These are phyloP conservation scores for Limnephilus marmoratus DNA, from an alignment of 2,888 invertebrate species.

Conservation along the genomic window DNA sequence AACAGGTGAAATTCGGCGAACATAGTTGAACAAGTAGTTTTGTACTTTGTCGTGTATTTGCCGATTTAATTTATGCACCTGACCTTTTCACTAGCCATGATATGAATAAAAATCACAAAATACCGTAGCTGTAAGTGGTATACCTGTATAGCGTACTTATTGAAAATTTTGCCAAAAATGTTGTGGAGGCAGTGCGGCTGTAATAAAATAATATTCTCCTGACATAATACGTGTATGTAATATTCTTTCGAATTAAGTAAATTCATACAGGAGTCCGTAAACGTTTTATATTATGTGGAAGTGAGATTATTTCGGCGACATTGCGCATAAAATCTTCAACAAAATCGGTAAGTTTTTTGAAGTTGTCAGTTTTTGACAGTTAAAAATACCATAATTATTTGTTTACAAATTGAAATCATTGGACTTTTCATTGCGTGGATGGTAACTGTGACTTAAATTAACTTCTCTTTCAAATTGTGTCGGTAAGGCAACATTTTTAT, in stretches of 20 bases:
- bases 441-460: neutral
- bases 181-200: neutral
- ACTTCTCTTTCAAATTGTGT: neutral
- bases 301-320: slow-evolving; percentile 5
- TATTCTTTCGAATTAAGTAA: neutral
- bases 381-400: neutral
- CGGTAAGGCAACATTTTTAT: neutral
- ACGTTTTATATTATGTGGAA: neutral
- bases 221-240: neutral
- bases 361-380: slow-evolving; percentile 11
- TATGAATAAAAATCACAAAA: slow-evolving; percentile 12
- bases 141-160: neutral
- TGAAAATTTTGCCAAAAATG: neutral
- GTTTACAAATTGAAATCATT: neutral
- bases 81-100: slow-evolving; percentile 6
- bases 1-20: neutral
- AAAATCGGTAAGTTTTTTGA: neutral
- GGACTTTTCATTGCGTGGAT: neutral
- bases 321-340: neutral
- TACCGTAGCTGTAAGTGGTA: neutral
- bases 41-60: neutral
- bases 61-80: neutral
- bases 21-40: neutral
- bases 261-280: neutral
- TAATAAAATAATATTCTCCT: neutral